These are phyloP conservation scores for Furcifer pardalis DNA, from an alignment of 2,797 vertebrate species.

Conservation along the genomic window DNA sequence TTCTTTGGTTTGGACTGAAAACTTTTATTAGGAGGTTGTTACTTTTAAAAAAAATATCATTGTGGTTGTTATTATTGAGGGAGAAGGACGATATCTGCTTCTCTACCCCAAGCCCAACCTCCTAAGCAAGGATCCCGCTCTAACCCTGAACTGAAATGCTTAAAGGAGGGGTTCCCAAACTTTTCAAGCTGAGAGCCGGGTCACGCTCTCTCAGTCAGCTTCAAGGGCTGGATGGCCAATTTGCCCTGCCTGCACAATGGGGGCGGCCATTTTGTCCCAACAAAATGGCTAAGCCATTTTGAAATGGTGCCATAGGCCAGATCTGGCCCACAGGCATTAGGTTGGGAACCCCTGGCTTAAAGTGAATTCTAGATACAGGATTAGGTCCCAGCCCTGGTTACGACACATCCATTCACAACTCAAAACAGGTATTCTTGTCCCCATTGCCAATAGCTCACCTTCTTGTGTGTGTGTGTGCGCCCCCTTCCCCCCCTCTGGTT, in stretches of 20 bases:
- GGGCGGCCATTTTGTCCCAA: too few relatives aligned
- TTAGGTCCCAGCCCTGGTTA: slow-evolving; percentile 7
- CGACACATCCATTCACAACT: not conserved
- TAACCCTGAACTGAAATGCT: slow-evolving; percentile 22
- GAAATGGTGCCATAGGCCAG: too few relatives aligned
- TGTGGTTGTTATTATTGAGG: slow-evolving; percentile 32
- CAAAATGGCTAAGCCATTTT: too few relatives aligned
- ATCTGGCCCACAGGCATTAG: too few relatives aligned
- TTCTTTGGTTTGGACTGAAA: slow-evolving; percentile 36
- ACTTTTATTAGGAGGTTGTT: slow-evolving; percentile 32
- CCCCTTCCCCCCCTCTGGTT: too few relatives aligned
- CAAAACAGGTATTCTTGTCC: not conserved
- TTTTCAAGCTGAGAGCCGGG: too few relatives aligned
- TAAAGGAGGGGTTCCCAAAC: too few relatives aligned
- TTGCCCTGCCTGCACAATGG: too few relatives aligned
- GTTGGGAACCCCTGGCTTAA: too few relatives aligned
- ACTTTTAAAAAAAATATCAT: slow-evolving; percentile 13
- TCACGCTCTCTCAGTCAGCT: too few relatives aligned
- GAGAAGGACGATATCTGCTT: slow-evolving; percentile 9
- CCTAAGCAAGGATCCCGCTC: slow-evolving; percentile 18
- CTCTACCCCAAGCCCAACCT: not conserved
- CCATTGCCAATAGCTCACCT: not conserved
- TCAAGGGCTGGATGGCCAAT: too few relatives aligned
- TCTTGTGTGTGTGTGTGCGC: not conserved
- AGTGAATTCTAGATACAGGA: slow-evolving; percentile 29